phyloP scores from a whole-genome alignment of 2,888 invertebrate species.

The Reticulitermes lucifugus region DNA sequence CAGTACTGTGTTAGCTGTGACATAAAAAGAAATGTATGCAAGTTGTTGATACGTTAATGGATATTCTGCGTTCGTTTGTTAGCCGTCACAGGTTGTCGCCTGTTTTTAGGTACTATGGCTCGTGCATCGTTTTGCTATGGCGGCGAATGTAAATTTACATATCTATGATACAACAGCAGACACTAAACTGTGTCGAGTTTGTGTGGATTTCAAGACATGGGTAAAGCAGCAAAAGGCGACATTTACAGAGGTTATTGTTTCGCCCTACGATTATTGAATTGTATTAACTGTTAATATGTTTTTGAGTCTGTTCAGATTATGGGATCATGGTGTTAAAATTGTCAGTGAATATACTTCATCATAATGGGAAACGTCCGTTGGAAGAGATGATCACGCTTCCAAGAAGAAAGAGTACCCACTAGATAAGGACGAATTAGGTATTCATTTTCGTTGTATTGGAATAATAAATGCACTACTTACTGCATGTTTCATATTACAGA shows the following conservation, averaged over 20 bases:
- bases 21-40: no score
- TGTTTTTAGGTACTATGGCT: no score
- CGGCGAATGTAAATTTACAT: not conserved
- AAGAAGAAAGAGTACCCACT: conserved; percentile 72
- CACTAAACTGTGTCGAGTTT: conserved; percentile 70
- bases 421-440: conserved; percentile 80
- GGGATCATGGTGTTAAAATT: not conserved
- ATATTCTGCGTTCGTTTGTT: no score
- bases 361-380: not conserved
- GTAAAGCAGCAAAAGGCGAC: conserved; percentile 71
- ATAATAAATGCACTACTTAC: not conserved
- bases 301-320: not conserved
- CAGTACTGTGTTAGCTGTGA: no score
- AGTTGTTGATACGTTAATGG: no score
- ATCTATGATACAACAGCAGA: not conserved
- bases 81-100: no score
- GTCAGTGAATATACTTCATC: not conserved
- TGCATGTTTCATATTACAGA: not conserved
- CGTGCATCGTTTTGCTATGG: not conserved
- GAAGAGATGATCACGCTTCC: not conserved
- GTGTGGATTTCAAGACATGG: conserved; percentile 80
- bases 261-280: not conserved
- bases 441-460: conserved; percentile 21
- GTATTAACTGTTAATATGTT: not conserved
- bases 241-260: conserved; percentile 60